phyloP scores from a whole-genome alignment of 2,888 invertebrate genomes.

The Tipula confusa region DNA sequence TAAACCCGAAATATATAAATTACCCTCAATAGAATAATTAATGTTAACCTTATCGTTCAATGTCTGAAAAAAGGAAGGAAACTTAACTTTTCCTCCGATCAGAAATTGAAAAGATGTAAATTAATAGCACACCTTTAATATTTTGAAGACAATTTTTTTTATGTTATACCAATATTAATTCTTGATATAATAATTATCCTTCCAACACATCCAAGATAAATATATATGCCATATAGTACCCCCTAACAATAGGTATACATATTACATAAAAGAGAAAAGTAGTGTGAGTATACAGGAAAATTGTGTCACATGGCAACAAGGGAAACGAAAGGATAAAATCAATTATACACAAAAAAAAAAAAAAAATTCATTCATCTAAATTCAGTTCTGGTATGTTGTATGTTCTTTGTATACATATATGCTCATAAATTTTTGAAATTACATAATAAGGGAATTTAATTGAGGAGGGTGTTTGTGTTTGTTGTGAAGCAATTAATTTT shows the following conservation, averaged over 20 bases:
- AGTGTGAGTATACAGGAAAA: background rate
- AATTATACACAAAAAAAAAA: background rate
- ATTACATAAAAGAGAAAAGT: too few relatives aligned
- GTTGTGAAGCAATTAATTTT: background rate
- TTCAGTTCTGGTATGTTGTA: background rate
- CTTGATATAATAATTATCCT: background rate
- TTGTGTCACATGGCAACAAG: background rate
- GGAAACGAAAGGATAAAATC: background rate
- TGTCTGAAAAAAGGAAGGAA: background rate
- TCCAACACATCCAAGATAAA: background rate
- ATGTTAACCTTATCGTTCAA: background rate
- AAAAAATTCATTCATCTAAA: background rate
- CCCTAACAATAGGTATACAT: background rate
- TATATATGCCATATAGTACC: background rate
- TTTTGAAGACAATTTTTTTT: background rate
- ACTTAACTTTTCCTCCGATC: background rate
- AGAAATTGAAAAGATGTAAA: background rate
- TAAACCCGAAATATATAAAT: background rate
- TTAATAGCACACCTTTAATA: background rate
- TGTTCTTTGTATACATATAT: background rate
- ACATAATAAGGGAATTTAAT: background rate
- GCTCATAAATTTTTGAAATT: background rate
- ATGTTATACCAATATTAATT: background rate
- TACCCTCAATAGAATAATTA: background rate
- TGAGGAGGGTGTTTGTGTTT: background rate